phyloP scores from a whole-genome alignment of 2,888 invertebrate genomes.

The Meteorus cinctellus region DNA sequence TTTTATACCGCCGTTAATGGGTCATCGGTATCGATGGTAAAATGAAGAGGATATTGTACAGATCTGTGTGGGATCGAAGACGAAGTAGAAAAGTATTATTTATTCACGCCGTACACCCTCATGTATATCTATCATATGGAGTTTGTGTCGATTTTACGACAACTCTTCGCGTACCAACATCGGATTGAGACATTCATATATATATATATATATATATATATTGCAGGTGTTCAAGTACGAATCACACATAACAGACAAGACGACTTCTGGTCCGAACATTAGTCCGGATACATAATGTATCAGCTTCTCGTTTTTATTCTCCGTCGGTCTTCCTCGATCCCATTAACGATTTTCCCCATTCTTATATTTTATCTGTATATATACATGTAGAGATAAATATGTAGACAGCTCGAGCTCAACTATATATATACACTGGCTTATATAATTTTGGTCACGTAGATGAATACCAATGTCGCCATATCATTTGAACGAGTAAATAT shows the following conservation, averaged over 20 bases:
- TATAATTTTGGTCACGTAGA: constrained; percentile 24
- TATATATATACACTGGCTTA: not conserved
- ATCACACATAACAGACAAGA: not conserved
- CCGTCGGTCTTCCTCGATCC: constrained; percentile 1
- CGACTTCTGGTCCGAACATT: constrained; percentile 12
- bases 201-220: not conserved
- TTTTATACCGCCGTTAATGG: not conserved
- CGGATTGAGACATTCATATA: not conserved
- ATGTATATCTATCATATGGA: constrained; percentile 45
- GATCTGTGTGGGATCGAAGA: too few species aligned
- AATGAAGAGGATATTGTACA: too few species aligned
- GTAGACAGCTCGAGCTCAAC: too few species aligned
- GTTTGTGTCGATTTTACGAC: constrained; percentile 48
- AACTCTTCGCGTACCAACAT: constrained; percentile 35
- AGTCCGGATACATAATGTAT: constrained; percentile 53
- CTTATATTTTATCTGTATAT: constrained; percentile 36
- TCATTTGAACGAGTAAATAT: constrained; percentile 5
- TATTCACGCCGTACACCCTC: not conserved
- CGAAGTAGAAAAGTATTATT: too few species aligned
- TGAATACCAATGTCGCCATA: not conserved
- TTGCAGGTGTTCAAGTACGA: not conserved
- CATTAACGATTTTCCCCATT: constrained; percentile 45
- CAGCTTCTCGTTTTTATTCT: constrained; percentile 21
- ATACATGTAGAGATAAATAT: not conserved
- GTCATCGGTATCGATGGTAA: too few species aligned